Percentiles rank a stretch among this genome's conserved stretches.
phyloP scores from a whole-genome alignment of 2,113 vertebrate genomes.

The Pterocles gutturalis region DNA sequence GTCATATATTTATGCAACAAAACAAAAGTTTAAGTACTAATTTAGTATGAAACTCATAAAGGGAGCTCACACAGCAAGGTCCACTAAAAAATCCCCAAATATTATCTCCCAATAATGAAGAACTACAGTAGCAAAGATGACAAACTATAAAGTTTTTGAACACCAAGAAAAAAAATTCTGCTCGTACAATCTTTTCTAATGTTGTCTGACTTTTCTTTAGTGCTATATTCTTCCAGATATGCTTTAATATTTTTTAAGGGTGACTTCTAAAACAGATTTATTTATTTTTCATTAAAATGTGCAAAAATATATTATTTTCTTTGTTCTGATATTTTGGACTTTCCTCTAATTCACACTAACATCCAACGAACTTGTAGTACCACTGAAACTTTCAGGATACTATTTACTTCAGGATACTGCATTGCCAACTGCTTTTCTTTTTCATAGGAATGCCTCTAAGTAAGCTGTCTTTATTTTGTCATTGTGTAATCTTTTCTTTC shows the following conservation, averaged over 20 bases:
- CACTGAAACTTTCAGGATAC: background rate
- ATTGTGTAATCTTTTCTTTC: background rate
- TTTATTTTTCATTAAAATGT: background rate
- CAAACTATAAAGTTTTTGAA: background rate
- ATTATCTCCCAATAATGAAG: background rate
- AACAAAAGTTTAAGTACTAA: background rate
- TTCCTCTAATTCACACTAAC: background rate
- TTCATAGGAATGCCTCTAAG: background rate
- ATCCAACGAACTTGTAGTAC: background rate
- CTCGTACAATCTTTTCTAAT: background rate
- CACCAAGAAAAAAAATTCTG: background rate
- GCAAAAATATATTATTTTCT: background rate
- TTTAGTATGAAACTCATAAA: background rate
- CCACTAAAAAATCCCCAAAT: background rate
- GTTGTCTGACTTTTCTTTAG: background rate
- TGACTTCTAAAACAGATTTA: background rate
- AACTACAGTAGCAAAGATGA: background rate
- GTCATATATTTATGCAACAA: background rate
- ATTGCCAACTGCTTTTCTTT: background rate
- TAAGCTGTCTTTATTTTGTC: background rate
- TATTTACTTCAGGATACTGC: background rate
- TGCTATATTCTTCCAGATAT: background rate
- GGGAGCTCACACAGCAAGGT: background rate
- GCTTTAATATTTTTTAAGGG: background rate
- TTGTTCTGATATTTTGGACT: background rate